Evolutionary conservation across 2,797 vertebrate genomes (phyloP).

Genomic region (Amblyraja radiata): DNA sequence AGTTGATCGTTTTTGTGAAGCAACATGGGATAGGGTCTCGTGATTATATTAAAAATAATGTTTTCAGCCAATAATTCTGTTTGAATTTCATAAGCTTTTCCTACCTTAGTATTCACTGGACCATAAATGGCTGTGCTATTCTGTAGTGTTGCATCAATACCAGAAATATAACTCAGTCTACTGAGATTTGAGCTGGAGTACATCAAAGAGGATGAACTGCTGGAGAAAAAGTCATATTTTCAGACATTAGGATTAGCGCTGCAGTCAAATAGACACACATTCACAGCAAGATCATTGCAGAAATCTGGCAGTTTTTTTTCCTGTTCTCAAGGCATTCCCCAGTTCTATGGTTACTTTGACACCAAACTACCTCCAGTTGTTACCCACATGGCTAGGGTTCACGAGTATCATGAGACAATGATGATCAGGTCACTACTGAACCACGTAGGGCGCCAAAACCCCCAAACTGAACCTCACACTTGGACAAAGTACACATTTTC

Average conservation of each 20-base stretch:
- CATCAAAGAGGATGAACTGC: background rate
- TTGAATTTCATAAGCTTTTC: slow-evolving; percentile 21
- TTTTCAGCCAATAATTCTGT: background rate
- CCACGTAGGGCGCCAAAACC: background rate
- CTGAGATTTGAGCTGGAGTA: slow-evolving; percentile 70
- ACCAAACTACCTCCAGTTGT: background rate
- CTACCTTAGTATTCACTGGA: slow-evolving; percentile 61
- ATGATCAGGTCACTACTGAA: background rate
- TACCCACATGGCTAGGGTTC: background rate
- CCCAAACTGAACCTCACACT: background rate
- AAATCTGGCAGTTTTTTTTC: background rate
- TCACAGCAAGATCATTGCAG: background rate
- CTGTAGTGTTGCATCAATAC: slow-evolving; percentile 57
- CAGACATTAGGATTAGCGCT: background rate
- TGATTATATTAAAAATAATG: background rate
- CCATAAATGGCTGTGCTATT: slow-evolving; percentile 47
- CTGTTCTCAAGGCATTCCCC: background rate
- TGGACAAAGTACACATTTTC: background rate
- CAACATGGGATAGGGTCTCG: too few species aligned
- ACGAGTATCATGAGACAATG: background rate
- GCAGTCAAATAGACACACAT: background rate
- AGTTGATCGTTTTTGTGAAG: background rate
- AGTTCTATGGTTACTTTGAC: background rate
- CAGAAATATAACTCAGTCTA: slow-evolving; percentile 81
- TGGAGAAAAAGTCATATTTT: background rate